A percentile compares a stretch with the other conserved stretches of the same genome.
These are phyloP conservation scores for Gadus macrocephalus DNA, from an alignment of 2,113 vertebrate genomes.

Conservation along the genomic window DNA sequence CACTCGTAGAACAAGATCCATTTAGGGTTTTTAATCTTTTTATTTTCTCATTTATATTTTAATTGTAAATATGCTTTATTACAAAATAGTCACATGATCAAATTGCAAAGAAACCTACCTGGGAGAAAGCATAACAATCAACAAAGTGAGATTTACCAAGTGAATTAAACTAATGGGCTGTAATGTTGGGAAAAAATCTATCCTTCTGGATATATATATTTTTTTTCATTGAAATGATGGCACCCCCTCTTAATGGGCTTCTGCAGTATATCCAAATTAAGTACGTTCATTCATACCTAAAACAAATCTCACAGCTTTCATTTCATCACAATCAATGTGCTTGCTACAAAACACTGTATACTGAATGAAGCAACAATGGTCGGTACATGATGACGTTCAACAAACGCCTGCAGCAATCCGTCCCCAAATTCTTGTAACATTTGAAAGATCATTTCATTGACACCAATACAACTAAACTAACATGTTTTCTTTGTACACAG, in stretches of 20 bases:
- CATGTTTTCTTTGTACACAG: background rate
- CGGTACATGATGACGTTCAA: background rate
- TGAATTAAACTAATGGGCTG: background rate
- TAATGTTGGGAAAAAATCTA: background rate
- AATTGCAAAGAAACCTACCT: background rate
- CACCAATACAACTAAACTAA: background rate
- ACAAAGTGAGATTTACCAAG: background rate
- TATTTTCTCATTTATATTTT: conserved; percentile 42
- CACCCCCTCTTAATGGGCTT: background rate
- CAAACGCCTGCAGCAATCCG: background rate
- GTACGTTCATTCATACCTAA: background rate
- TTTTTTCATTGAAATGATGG: background rate
- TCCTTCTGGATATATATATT: background rate
- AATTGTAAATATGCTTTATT: conserved; percentile 82
- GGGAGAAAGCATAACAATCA: background rate
- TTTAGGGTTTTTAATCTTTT: background rate
- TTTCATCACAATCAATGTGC: background rate
- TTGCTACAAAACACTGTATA: background rate
- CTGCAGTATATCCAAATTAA: background rate
- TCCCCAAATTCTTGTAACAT: background rate
- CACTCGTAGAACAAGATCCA: background rate
- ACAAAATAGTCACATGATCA: conserved; percentile 73
- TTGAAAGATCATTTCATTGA: background rate
- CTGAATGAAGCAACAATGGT: background rate
- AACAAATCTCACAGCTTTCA: background rate